These are phyloP conservation scores for Luperina testacea DNA, from an alignment of 2,888 invertebrate genomes.

Conservation along the genomic window DNA sequence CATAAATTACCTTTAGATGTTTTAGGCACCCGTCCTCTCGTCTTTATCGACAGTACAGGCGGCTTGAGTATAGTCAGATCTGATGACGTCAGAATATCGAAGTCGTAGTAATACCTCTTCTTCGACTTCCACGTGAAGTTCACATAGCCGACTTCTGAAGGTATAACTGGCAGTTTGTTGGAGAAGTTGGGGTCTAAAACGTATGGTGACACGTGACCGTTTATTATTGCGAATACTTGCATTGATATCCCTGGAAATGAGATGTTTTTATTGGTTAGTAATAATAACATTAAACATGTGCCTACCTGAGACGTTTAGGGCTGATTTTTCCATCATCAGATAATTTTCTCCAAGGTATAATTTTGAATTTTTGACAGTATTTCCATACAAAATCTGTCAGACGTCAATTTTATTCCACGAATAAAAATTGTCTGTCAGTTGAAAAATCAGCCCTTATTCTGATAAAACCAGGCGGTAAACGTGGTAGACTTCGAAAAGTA, in stretches of 20 bases:
- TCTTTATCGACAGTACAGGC: conserved; percentile 96
- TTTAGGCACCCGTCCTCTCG: conserved; percentile 95
- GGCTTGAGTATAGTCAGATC: conserved; percentile 95
- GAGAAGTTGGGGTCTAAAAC: conserved; percentile 97
- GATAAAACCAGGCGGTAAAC: not conserved
- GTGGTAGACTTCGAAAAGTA: not conserved
- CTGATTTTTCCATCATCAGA: no score
- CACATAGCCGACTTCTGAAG: conserved; percentile 96
- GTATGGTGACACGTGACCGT: conserved; percentile 96
- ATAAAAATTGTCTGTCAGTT: no score
- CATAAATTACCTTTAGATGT: conserved; percentile 93
- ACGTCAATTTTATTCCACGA: no score
- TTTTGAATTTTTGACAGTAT: no score
- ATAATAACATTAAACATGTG: not conserved
- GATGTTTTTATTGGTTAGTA: not conserved
- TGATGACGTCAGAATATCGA: conserved; percentile 95
- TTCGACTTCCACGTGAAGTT: conserved; percentile 98
- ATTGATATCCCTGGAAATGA: conserved; percentile 92
- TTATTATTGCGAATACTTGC: conserved; percentile 97
- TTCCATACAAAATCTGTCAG: no score
- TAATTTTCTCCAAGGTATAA: no score
- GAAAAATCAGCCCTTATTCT: not conserved
- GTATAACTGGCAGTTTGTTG: conserved; percentile 96
- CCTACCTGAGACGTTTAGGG: no score
- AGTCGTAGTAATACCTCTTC: conserved; percentile 95